A percentile compares a stretch with the other conserved stretches of the same genome.
Evolutionary conservation across 2,113 vertebrate genomes (phyloP).

Genomic region (Tragelaphus strepsiceros): DNA sequence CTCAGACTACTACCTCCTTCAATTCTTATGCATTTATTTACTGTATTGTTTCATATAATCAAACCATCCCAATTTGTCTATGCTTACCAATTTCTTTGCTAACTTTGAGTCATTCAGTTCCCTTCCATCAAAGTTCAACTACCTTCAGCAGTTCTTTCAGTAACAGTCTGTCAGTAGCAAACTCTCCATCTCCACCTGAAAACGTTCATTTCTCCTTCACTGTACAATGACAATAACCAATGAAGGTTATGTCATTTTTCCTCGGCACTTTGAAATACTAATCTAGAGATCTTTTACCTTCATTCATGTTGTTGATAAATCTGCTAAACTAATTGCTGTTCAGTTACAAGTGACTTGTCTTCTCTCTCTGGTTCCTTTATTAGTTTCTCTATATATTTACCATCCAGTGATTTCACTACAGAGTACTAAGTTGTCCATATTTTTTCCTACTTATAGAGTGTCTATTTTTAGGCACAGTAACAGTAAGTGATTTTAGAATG

Average conservation of each 20-base stretch:
- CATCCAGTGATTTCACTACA: not conserved
- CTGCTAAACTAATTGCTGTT: not conserved
- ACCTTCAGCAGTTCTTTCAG: not conserved
- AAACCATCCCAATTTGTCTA: not conserved
- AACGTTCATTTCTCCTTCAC: not conserved
- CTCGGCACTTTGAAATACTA: not conserved
- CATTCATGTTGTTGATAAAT: not conserved
- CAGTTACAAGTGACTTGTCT: not conserved
- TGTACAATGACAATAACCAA: not conserved
- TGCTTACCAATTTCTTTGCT: not conserved
- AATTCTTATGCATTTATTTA: not conserved
- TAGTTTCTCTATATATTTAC: not conserved
- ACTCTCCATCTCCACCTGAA: not conserved
- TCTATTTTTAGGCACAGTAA: not conserved
- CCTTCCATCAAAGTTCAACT: not conserved
- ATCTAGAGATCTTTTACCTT: not conserved
- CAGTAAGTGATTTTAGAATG: not conserved
- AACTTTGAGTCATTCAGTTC: not conserved
- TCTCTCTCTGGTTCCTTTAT: not conserved
- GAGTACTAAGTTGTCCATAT: not conserved
- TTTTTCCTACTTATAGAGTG: not conserved
- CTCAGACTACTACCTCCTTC: not conserved
- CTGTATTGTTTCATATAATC: not conserved
- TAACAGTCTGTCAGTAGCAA: not conserved
- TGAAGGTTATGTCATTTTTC: not conserved